phyloP scores from a whole-genome alignment of 2,797 vertebrate genomes.

The Odontamblyopus rebecca region DNA sequence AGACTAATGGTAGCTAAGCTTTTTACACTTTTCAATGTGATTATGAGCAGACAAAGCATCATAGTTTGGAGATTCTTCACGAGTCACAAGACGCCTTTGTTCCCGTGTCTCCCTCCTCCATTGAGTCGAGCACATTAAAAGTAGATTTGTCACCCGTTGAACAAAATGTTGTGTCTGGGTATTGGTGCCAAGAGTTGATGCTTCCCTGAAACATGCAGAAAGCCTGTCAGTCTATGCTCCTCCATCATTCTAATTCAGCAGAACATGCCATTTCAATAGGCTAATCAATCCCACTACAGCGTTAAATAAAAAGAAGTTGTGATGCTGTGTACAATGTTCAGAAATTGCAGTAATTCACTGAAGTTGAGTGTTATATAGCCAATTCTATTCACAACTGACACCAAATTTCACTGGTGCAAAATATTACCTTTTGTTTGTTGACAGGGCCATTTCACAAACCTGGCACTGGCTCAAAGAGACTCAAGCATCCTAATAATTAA shows the following conservation, averaged over 20 bases:
- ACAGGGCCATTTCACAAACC: not conserved
- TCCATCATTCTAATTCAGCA: conserved; percentile 47
- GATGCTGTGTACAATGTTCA: not conserved
- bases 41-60: conserved; percentile 58
- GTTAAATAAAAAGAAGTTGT: not conserved
- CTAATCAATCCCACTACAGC: conserved; percentile 49
- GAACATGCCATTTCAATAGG: conserved; percentile 49
- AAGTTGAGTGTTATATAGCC: not conserved
- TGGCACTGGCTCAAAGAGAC: not conserved
- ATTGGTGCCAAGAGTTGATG: conserved; percentile 58
- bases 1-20: conserved; percentile 57
- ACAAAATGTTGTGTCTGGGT: conserved; percentile 42
- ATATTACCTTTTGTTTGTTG: not conserved
- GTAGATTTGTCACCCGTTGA: conserved; percentile 54
- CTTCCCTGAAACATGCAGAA: conserved; percentile 45
- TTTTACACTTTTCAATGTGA: conserved; percentile 51
- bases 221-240: conserved; percentile 43
- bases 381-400: not conserved
- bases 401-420: not conserved
- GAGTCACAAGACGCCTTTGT: conserved; percentile 53
- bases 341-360: not conserved
- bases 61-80: conserved; percentile 43
- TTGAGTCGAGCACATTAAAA: conserved; percentile 63
- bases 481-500: not conserved
- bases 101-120: conserved; percentile 44